A percentile compares a stretch with the other conserved stretches of the same genome.
phyloP scores from a whole-genome alignment of 1,140 invertebrate genomes.

The Eubasilissa regina region DNA sequence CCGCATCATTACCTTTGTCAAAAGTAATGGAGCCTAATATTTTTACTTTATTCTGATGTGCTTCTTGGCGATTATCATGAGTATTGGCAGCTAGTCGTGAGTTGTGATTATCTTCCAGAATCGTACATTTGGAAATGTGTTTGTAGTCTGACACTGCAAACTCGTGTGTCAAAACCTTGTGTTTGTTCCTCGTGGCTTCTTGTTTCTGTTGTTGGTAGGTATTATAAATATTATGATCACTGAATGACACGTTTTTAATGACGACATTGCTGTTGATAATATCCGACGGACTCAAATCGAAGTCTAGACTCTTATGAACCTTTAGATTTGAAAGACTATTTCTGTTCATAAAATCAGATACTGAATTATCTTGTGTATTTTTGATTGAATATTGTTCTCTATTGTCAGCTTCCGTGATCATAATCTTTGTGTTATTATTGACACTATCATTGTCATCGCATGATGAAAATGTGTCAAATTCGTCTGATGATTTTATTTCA shows the following conservation, averaged over 20 bases:
- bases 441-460: slow-evolving; percentile 9
- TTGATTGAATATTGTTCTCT: background rate
- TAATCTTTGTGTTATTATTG: slow-evolving; percentile 17
- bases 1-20: slow-evolving; percentile 28
- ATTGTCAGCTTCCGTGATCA: slow-evolving; percentile 17
- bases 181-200: slow-evolving; percentile 67
- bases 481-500: background rate
- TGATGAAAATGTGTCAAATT: slow-evolving; percentile 3
- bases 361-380: slow-evolving; percentile 8
- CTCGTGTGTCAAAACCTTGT: slow-evolving; percentile 68
- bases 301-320: slow-evolving; percentile 60
- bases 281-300: slow-evolving; percentile 61
- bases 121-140: background rate
- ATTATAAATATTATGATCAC: slow-evolving; percentile 43
- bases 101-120: background rate
- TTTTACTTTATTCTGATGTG: slow-evolving; percentile 18
- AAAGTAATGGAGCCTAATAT: slow-evolving; percentile 25
- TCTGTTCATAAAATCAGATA: slow-evolving; percentile 44
- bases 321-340: slow-evolving; percentile 58
- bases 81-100: background rate
- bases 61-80: background rate
- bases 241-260: slow-evolving; percentile 38
- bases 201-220: slow-evolving; percentile 57
- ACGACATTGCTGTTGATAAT: slow-evolving; percentile 63
- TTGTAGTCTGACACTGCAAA: slow-evolving; percentile 59